phyloP scores from a whole-genome alignment of 2,797 vertebrate species.

The Hemitrygon akajei region DNA sequence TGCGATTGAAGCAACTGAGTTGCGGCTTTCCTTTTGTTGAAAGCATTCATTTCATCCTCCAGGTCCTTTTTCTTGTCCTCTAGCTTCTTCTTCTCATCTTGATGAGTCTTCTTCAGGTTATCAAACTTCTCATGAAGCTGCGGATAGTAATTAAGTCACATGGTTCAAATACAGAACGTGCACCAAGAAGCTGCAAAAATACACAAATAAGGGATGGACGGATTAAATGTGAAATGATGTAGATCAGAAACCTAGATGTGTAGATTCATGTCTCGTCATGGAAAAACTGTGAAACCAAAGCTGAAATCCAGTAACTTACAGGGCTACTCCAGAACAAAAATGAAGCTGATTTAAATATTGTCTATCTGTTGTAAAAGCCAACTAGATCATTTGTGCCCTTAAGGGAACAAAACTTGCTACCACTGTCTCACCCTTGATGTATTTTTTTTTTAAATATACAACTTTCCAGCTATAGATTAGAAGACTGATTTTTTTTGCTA shows the following conservation, averaged over 20 bases:
- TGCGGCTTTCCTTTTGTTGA: constrained; percentile 69
- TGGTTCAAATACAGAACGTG: background rate
- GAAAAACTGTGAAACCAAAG: background rate
- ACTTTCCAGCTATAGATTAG: background rate
- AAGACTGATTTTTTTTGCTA: background rate
- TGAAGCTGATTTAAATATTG: background rate
- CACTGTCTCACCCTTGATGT: background rate
- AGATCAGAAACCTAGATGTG: background rate
- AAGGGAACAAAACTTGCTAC: background rate
- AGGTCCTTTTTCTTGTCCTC: constrained; percentile 73
- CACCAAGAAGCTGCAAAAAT: background rate
- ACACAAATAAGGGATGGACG: background rate
- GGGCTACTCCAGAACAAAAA: background rate
- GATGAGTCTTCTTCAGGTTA: constrained; percentile 67
- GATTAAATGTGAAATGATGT: background rate
- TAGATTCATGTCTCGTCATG: background rate
- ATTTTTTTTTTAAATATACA: background rate
- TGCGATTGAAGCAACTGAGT: constrained; percentile 67
- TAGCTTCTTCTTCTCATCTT: constrained; percentile 70
- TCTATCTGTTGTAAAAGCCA: background rate
- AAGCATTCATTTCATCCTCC: constrained; percentile 66
- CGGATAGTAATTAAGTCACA: background rate
- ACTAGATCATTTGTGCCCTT: background rate
- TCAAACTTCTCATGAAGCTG: constrained; percentile 73
- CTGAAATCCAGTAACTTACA: background rate